Percentiles rank a stretch among this genome's conserved stretches.
Conservation (phyloP, 2,113 vertebrate genomes). For the Taurulus bubalis region DNA sequence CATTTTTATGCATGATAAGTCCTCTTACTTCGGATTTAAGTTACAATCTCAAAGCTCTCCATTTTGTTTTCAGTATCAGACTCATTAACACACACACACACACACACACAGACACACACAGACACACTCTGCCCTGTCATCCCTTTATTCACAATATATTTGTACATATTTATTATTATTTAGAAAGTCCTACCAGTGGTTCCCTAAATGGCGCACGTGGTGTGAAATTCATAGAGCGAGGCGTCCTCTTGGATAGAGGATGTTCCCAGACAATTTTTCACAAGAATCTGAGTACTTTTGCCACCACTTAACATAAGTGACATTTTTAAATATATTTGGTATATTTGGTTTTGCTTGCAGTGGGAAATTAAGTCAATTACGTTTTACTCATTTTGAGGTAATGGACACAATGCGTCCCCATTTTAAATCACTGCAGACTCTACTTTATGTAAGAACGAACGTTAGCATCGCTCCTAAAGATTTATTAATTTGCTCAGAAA, state of each 20-base stretch:
- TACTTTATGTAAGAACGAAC: conserved; percentile 8
- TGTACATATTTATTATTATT: not conserved
- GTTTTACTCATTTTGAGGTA: conserved; percentile 14
- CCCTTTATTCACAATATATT: too few species aligned
- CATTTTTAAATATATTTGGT: not conserved
- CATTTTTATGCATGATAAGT: not conserved
- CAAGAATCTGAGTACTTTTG: not conserved
- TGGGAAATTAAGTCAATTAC: not conserved
- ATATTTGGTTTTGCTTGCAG: not conserved
- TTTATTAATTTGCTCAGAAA: conserved; percentile 60
- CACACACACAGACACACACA: too few species aligned
- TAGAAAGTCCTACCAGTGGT: not conserved
- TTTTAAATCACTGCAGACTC: conserved; percentile 23
- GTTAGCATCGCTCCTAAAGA: conserved; percentile 51
- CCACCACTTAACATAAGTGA: not conserved
- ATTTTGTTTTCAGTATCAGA: not conserved
- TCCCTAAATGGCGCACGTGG: not conserved
- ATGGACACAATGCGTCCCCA: not conserved
- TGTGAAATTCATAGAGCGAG: not conserved
- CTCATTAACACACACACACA: too few species aligned
- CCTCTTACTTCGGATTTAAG: not conserved
- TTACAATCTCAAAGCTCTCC: not conserved
- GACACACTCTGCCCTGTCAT: too few species aligned
- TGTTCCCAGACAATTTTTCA: not conserved
- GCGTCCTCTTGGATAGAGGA: not conserved